Evolutionary conservation across 2,888 invertebrate genomes (phyloP), one percentile per base, ranked within the genome.

Genomic region (Exocentrus adspersus): DNA sequence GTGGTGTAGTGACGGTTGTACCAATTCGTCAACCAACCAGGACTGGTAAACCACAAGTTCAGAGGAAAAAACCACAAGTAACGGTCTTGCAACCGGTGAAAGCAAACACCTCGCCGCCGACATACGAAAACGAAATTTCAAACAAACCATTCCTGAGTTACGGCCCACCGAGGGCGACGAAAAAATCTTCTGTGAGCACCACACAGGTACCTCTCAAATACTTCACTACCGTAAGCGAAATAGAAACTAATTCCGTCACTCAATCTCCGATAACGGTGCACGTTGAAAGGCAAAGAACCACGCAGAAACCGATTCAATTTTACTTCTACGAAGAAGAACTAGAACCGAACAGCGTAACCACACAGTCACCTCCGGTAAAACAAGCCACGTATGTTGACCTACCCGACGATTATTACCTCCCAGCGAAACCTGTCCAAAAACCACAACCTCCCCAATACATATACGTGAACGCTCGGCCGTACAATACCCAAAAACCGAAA

Each of bases 251-350:
- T 53, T 85, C 86, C 10, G 86, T 86, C 72, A 78, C 78, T 9
- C 73, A 73, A 63, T 54, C 66, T 24, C 77, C 78, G 2, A 73
- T 46, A 65, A 60, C 68, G 73, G 61, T 84, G 83, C 65, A 60
- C 14, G 43, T 21, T 60, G 50, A 57, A 60, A 32, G 9, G 51
- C 60, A 57, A 62, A 70, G 63, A 54, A 65, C 65, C 7, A 70
- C 69, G 2, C 5, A 45, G 12, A 84, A 85, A 72, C 80, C 86
- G 54, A 86, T 88, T 0, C 89, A 90, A 5, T 90, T 88, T 79
- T 91, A 87, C 74, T 91, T 89, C 75, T 90, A 89, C 72, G 89
- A 90, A 65, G 90, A 90, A 76, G 74, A 78, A 24, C 68, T 68
- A 45, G 64, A 70, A 10, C 71, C 71, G 28, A 67, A 73, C 48